Evolutionary conservation across 2,888 invertebrate species (phyloP), one percentile per base, ranked within the genome.

Genomic region (Nomada hirtipes): DNA sequence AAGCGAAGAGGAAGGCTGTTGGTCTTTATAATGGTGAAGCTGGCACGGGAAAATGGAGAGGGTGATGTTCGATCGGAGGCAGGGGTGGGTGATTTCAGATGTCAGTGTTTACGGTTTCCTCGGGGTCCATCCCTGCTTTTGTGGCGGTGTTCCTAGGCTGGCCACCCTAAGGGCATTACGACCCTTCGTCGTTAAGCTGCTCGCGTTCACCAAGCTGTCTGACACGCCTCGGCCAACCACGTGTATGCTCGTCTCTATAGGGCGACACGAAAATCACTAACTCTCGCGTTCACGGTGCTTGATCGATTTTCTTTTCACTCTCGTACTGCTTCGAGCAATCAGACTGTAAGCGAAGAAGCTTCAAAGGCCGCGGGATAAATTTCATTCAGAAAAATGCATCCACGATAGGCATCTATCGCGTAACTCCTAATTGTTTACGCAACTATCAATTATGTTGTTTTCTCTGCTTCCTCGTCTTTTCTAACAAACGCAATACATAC

Each of bases 41-140:
- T 72, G 7, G 29, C 1, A 20, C 23, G 26, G 13, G 29, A 36
- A 23, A 47, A 36, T 10, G 52, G 23, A 13, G 57, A 68, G 65
- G 60, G 57, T 47, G 71, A 53, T 18, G 67, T 76, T 82, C 69
- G 65, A 83, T 83, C 72, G 29, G 23, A 13, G 36, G 36, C 84
- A 74, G 53, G 71, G 52, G 23, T 61, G 59, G 73, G 83, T 75
- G 77, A 79, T 88, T 87, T 85, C 84, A 74, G 84, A 87, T 84
- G 82, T 85, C 88, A 90, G 91, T 91, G 92, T 91, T 91, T 90
- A 90, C 90, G 82, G 57, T 53, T 79, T 89, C 87, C 86, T 83
- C 82, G 76, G 76, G 85, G 80, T 67, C 83, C 86, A 86, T 85
- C 81, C 85, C 81, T 26, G 60, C 80, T 79, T 86, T 84, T 85